A percentile compares a stretch with the other conserved stretches of the same genome.
These are phyloP conservation scores for Melospiza melodia DNA, from an alignment of 2,113 vertebrate species.

Conservation along the genomic window DNA sequence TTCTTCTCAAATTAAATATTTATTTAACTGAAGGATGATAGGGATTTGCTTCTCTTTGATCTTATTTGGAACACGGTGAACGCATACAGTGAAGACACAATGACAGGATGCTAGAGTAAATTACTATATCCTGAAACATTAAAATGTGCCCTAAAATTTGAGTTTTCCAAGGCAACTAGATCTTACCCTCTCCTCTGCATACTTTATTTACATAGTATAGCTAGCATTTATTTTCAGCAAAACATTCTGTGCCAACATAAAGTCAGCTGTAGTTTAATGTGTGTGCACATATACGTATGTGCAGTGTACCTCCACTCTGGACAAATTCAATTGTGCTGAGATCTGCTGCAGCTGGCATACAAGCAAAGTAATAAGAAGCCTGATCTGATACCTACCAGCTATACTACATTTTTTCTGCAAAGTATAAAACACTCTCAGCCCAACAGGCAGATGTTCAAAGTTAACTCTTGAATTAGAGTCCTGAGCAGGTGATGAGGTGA, in stretches of 20 bases:
- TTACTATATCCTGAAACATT: neutral
- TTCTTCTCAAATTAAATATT: slow-evolving; percentile 35
- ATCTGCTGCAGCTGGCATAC: neutral
- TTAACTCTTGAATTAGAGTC: neutral
- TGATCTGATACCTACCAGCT: neutral
- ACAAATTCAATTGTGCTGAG: neutral
- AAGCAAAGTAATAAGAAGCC: neutral
- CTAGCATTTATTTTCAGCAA: neutral
- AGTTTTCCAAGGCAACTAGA: neutral
- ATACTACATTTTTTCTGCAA: neutral
- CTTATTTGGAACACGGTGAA: neutral
- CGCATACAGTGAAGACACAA: neutral
- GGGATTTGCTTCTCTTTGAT: slow-evolving; percentile 34
- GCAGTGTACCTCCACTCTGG: neutral
- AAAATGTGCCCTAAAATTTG: neutral
- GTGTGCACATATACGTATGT: no score
- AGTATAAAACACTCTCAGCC: neutral
- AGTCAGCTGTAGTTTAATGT: neutral
- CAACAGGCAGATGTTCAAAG: neutral
- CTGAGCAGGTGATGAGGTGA: neutral
- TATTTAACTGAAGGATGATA: slow-evolving; percentile 5
- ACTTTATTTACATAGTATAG: neutral
- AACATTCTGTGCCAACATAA: neutral
- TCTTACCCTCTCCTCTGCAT: neutral
- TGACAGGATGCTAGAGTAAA: neutral